Percentiles rank a stretch among this genome's conserved stretches.
Evolutionary conservation across 2,113 vertebrate species (phyloP).

Genomic region (Lycaon pictus): DNA sequence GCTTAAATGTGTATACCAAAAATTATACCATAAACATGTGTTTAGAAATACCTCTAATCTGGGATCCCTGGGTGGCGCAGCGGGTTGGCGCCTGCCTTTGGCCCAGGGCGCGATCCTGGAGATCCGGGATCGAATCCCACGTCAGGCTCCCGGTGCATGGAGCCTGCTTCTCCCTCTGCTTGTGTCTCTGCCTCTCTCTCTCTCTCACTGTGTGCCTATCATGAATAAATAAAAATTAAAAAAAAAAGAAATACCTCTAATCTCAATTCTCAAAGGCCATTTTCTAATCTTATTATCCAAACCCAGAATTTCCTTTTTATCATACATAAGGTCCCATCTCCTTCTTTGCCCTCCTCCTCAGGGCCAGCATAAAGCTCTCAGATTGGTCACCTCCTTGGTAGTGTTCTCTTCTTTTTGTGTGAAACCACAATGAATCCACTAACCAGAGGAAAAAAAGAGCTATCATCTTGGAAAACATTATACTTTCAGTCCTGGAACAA

Average conservation of each 20-base stretch:
- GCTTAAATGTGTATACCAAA: background rate
- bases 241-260: background rate
- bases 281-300: background rate
- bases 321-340: fast-evolving
- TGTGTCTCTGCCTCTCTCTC: too few species aligned
- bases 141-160: too few species aligned
- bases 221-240: too few species aligned
- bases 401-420: background rate
- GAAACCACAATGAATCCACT: background rate
- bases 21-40: background rate
- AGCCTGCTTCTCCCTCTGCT: too few species aligned
- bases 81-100: too few species aligned
- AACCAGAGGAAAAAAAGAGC: background rate
- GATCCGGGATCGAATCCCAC: too few species aligned
- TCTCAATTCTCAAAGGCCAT: background rate
- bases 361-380: background rate
- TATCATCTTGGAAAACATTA: background rate
- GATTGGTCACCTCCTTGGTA: too few species aligned
- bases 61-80: too few species aligned
- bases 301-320: background rate
- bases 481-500: background rate
- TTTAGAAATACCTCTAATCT: background rate
- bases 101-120: too few species aligned
- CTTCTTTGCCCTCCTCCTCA: background rate
- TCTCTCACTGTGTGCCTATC: too few species aligned